Evolutionary conservation across 2,888 invertebrate species (phyloP).

Genomic region (Drosophila eohydei): DNA sequence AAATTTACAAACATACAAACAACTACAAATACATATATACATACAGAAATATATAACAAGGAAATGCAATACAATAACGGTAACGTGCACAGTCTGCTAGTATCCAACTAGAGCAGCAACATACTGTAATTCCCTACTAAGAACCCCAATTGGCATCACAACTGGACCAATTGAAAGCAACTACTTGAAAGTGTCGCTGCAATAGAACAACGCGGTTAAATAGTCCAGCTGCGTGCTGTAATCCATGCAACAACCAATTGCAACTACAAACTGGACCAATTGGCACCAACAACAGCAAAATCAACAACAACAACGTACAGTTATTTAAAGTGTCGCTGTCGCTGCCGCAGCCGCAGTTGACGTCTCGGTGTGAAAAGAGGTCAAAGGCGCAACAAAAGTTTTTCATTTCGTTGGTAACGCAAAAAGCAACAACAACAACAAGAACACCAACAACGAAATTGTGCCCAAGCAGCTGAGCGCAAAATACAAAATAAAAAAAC

Average conservation of each 20-base stretch:
- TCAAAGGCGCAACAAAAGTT: slow-evolving; percentile 78
- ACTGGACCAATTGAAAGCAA: slow-evolving; percentile 26
- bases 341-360: slow-evolving; percentile 22
- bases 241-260: slow-evolving; percentile 49
- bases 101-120: slow-evolving; percentile 33
- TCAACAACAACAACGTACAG: slow-evolving; percentile 41
- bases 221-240: slow-evolving; percentile 54
- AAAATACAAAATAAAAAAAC: slow-evolving; percentile 67
- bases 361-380: slow-evolving; percentile 73
- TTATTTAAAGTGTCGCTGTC: slow-evolving; percentile 53
- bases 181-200: slow-evolving; percentile 40
- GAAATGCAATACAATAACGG: slow-evolving; percentile 68
- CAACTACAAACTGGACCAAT: slow-evolving; percentile 32
- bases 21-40: slow-evolving; percentile 14
- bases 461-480: slow-evolving; percentile 66
- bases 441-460: slow-evolving; percentile 42
- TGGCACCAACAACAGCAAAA: slow-evolving; percentile 33
- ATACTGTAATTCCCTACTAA: slow-evolving; percentile 55
- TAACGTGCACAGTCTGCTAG: slow-evolving; percentile 27
- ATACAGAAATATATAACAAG: slow-evolving; percentile 54
- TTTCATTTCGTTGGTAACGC: slow-evolving; percentile 60
- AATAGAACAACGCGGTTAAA: slow-evolving; percentile 5
- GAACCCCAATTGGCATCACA: slow-evolving; percentile 39
- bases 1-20: slow-evolving; percentile 41
- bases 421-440: slow-evolving; percentile 42